Percentiles rank a stretch among this genome's conserved stretches.
Conservation (phyloP, 2,113 vertebrate genomes). For the Podiceps cristatus region DNA sequence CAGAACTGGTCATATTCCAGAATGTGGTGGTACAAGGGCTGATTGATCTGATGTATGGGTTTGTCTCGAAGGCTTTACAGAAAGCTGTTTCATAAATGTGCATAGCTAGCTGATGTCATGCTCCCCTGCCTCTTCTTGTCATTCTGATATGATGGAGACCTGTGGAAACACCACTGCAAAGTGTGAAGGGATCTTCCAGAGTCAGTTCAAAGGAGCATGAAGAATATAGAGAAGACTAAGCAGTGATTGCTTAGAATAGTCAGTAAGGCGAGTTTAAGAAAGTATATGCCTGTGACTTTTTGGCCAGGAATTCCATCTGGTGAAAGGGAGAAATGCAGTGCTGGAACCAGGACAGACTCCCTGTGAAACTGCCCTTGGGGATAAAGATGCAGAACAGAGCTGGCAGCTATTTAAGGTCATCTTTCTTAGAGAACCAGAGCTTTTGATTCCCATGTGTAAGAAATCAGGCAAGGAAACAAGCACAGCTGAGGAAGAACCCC, state of each 20-base stretch:
- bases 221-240: not conserved
- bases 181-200: not conserved
- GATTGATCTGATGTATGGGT: not conserved
- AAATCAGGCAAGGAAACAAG: not conserved
- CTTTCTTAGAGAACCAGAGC: not conserved
- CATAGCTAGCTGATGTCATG: not conserved
- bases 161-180: not conserved
- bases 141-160: not conserved
- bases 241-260: not conserved
- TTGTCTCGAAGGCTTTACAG: not conserved
- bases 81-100: not conserved
- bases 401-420: not conserved
- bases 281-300: not conserved
- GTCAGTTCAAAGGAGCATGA: not conserved
- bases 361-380: not conserved
- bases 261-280: not conserved
- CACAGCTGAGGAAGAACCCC: not conserved
- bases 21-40: not conserved
- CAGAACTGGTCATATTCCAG: not conserved
- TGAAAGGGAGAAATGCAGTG: not conserved
- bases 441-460: not conserved
- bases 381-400: not conserved
- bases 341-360: not conserved
- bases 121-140: not conserved
- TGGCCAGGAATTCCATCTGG: not conserved